A percentile compares a stretch with the other conserved stretches of the same genome.
Conservation (phyloP, 53 echinoderm and acorn worm genomes). For the Patiria pectinifera region DNA sequence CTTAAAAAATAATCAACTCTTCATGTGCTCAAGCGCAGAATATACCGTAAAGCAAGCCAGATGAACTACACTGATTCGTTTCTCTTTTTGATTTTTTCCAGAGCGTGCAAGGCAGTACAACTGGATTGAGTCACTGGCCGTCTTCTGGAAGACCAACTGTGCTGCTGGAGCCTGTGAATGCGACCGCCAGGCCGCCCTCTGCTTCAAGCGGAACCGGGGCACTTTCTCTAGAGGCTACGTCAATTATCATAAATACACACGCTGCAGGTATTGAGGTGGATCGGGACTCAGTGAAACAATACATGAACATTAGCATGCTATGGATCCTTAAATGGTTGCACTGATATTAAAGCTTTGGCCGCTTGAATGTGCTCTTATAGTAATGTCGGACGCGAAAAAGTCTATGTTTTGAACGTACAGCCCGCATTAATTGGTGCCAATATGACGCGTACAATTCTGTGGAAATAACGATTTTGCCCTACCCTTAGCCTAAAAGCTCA, state of each 20-base stretch:
- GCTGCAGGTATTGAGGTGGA: constrained; percentile 29
- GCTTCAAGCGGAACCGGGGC: constrained; percentile 48
- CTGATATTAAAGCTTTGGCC: too few species aligned
- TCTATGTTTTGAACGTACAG: too few species aligned
- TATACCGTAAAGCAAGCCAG: too few species aligned
- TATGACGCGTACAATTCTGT: too few species aligned
- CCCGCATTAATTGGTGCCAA: too few species aligned
- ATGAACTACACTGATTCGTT: too few species aligned
- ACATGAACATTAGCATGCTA: not conserved
- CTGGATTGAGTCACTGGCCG: constrained; percentile 46
- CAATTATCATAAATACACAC: constrained; percentile 44
- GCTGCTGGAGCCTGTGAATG: constrained; percentile 50
- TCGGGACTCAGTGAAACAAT: not conserved
- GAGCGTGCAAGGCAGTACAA: constrained; percentile 45
- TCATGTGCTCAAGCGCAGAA: not conserved
- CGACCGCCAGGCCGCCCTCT: constrained; percentile 47
- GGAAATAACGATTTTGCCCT: too few species aligned
- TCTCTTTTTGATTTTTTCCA: not conserved
- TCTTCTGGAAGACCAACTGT: constrained; percentile 35
- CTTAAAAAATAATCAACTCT: too few species aligned
- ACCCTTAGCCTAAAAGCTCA: too few species aligned
- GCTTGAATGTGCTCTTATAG: too few species aligned
- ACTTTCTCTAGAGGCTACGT: constrained; percentile 29
- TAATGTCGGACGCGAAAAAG: too few species aligned
- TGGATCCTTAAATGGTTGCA: not conserved